Conservation (phyloP, 2,888 invertebrate genomes). For the Archaeoteleia sp. region DNA sequence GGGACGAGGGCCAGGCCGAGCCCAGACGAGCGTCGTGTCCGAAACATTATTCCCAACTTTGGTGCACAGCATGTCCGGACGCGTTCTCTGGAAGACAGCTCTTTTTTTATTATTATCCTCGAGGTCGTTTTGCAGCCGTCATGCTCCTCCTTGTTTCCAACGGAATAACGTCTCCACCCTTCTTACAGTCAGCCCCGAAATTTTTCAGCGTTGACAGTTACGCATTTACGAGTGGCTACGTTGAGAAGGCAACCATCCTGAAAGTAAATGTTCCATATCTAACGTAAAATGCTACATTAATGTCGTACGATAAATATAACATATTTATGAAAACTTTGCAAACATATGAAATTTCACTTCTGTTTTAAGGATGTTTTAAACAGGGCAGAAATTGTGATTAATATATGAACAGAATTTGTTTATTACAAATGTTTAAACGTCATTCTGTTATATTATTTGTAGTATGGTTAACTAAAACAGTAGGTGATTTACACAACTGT, state of each 20-base stretch:
- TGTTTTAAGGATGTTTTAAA: too few relatives aligned
- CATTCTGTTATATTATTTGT: too few relatives aligned
- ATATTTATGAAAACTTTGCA: too few relatives aligned
- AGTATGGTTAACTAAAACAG: too few relatives aligned
- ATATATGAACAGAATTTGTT: too few relatives aligned
- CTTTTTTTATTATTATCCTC: slow-evolving; percentile 45
- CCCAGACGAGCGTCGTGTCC: slow-evolving; percentile 69
- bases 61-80: slow-evolving; percentile 45
- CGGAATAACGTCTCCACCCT: slow-evolving; percentile 35
- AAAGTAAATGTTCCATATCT: slow-evolving; percentile 9
- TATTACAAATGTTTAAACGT: too few relatives aligned
- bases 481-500: too few relatives aligned
- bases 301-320: too few relatives aligned
- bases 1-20: slow-evolving; percentile 63
- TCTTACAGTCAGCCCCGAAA: slow-evolving; percentile 24
- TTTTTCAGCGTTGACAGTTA: slow-evolving; percentile 25
- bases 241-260: slow-evolving; percentile 7
- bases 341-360: too few relatives aligned
- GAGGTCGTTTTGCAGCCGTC: slow-evolving; percentile 35
- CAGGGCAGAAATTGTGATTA: too few relatives aligned
- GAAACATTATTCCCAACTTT: slow-evolving; percentile 74
- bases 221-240: slow-evolving; percentile 25
- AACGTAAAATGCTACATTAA: background rate
- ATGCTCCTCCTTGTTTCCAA: slow-evolving; percentile 33
- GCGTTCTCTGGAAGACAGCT: slow-evolving; percentile 42